phyloP scores from a whole-genome alignment of 2,888 invertebrate species.

The Eutolmus rufibarbis region DNA sequence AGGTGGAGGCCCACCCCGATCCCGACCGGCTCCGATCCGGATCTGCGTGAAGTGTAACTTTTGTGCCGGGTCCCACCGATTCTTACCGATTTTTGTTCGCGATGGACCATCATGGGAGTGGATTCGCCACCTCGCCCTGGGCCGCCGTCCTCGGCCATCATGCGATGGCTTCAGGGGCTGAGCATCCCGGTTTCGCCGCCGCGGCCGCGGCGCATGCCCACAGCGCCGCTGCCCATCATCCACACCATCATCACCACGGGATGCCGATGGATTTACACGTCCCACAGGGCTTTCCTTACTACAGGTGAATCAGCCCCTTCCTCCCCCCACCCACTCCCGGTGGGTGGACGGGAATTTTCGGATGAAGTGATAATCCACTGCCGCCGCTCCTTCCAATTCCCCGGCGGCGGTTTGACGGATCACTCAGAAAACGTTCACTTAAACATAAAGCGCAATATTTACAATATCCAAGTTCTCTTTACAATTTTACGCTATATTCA shows the following conservation, averaged over 20 bases:
- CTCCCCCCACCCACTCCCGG: not conserved
- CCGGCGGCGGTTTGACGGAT: not conserved
- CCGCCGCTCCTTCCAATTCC: not conserved
- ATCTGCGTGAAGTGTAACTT: constrained; percentile 23
- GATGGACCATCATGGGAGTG: constrained; percentile 82
- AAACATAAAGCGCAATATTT: not conserved
- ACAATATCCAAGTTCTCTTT: not conserved
- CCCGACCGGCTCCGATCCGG: not conserved
- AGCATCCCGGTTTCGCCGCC: constrained; percentile 54
- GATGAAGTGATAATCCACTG: constrained; percentile 15
- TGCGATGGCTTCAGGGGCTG: constrained; percentile 57
- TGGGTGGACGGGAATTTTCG: constrained; percentile 2
- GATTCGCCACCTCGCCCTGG: constrained; percentile 79
- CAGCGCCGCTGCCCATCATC: constrained; percentile 62
- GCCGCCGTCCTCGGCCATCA: constrained; percentile 76
- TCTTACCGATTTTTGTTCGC: constrained; percentile 10
- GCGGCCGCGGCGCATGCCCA: constrained; percentile 64
- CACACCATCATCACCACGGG: constrained; percentile 66
- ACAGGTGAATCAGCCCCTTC: constrained; percentile 69
- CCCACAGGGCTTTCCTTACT: constrained; percentile 90
- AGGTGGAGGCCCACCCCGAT: not conserved
- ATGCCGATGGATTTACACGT: constrained; percentile 93
- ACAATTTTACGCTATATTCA: too few relatives aligned
- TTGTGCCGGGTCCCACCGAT: constrained; percentile 2
- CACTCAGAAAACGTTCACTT: not conserved